Base-by-base conservation (phyloP, 2,797 vertebrate species). In the Onychomys arenicola region DNA sequence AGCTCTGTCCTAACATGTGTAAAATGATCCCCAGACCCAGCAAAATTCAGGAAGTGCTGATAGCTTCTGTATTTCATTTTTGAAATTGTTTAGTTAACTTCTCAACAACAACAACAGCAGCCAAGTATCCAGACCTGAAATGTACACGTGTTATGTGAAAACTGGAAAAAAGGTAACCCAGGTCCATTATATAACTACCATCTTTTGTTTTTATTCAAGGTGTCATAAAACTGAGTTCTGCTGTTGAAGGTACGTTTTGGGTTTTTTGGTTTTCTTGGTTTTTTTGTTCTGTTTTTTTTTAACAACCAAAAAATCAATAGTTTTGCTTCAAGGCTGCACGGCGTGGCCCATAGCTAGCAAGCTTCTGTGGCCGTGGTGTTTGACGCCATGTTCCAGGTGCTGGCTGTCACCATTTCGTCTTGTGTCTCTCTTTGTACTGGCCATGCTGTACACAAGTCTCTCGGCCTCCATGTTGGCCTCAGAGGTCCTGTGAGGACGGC, bases 151-250 rank as follows among this genome's bases (percentile, higher is more conserved):
- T 93, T 80, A 49, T 92, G 59, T 73, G 83, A 95, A 90, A 71
- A 91, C 46, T n/a, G n/a, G 77, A 37, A 23, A 16, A n/a, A 80
- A 91, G 23, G 16, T 65, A 2, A 80, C 73, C 16, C 6, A 40
- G 94, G 84, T 78, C 95, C 91, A 37, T 88, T 71, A 82, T 96
- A 96, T 98, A 98, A 98, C 98, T 49, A 69, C 97, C 95, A 83
- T 90, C 97, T 97, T 98, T 90, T 98, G 97, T 98, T 98, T 98
- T 89, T 97, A 85, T 98, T 98, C 97, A 98, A 98, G 98, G 98
- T 98, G 97, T 98, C 97, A 98, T 98, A 96, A 98, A 98, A 98
- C 97, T 98, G 98, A 98, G 98, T 96, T 98, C 98, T 96, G 98
- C 98, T 55, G 98, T 98, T 90, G 98, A 98, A 98, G 98, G 98